These are phyloP conservation scores for Tipula confusa DNA, from an alignment of 2,888 invertebrate genomes.

Conservation along the genomic window DNA sequence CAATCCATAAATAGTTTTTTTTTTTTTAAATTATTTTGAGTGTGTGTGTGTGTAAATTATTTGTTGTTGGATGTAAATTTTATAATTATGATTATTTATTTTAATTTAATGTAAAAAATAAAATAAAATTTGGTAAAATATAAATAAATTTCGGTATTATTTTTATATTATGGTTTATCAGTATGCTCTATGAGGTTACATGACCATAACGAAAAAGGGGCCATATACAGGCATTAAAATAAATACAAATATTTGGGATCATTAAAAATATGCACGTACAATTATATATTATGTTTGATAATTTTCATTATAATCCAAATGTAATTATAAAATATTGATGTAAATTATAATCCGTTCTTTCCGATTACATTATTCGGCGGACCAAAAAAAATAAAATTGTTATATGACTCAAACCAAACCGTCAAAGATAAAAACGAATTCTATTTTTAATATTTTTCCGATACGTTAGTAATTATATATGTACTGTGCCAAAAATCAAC, in stretches of 20 bases:
- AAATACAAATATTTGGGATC: neutral
- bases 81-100: neutral
- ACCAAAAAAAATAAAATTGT: neutral
- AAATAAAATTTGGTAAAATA: neutral
- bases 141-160: neutral
- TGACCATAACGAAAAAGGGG: neutral
- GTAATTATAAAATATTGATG: neutral
- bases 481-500: neutral
- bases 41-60: neutral
- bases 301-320: neutral
- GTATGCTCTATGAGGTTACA: neutral
- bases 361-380: neutral
- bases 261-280: neutral
- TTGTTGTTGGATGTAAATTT: neutral
- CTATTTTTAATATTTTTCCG: neutral
- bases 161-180: neutral
- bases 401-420: too few species aligned
- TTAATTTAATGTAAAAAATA: neutral
- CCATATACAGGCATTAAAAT: neutral
- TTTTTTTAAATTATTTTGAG: too few species aligned
- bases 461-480: neutral
- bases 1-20: neutral
- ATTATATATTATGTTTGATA: neutral
- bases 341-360: neutral
- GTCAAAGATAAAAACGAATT: too few species aligned